Evolutionary conservation across 2,888 invertebrate genomes (phyloP), one percentile per base, ranked within the genome.

Genomic region (Hemicrepidius hirtus): DNA sequence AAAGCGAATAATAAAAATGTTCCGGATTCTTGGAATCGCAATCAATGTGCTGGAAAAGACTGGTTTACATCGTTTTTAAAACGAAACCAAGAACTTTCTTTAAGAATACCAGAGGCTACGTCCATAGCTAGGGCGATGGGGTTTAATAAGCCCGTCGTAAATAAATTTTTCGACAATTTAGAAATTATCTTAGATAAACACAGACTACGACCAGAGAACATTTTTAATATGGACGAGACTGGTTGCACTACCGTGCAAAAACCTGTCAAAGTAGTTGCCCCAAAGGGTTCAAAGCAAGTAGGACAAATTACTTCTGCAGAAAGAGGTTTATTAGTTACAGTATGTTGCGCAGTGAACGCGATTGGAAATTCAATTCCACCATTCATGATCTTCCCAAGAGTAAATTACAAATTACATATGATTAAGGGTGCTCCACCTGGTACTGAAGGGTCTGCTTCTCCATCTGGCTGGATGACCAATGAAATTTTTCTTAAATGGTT

Each of bases 191-290:
- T 44, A 16, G 18, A 13, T 2, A 2, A 16, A 16, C 3, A 57
- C 21, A 18, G 35, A 4, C n/a, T 57, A 62, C 60, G 16, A 16
- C 53, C 37, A 12, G 46, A 49, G 57, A 62, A 35, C 46, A 20
- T 85, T 28, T 85, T 80, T 65, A 85, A 85, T 73, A 66, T 82
- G 35, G 85, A 86, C 76, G 84, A 87, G 78, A 82, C 83, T 24
- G 83, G 80, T 0, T 72, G 85, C 5, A 83, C 85, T 20, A 87
- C 85, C 3, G 85, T 87, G 0, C 85, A 85, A 66, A 82, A 78
- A 44, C 7, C 63, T 82, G 82, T 16, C 73, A 77, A 40, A 82
- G 82, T 73, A 79, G 85, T 62, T 66, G 82, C 84, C 32, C 55
- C 73, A 37, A 37, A 37, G 10, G 37, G 37, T n/a, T 10, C 5